Base-by-base conservation (phyloP, 2,797 vertebrate genomes). In the Mareca strepera region DNA sequence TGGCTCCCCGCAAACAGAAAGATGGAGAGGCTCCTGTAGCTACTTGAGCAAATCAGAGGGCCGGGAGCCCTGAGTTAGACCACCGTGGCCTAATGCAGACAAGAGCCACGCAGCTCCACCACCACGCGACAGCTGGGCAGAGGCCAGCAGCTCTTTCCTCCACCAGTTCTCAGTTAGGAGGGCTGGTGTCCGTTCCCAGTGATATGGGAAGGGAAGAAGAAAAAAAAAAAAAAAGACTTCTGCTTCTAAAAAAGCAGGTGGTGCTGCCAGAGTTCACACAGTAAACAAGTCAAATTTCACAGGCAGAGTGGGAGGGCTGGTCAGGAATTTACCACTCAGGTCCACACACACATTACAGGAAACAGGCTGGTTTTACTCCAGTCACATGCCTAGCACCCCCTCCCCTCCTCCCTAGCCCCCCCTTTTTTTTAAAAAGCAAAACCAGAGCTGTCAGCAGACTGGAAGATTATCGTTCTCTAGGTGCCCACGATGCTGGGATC, bases 401-500 rank as follows among this genome's bases (percentile, higher is more conserved):
- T 95, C 97, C 96, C 97, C 97, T 97, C 96, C 95, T 96, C 96
- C 97, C 94, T 84, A 77, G 70, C 95, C 56, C 85, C 70, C 93
- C 92, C 64, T 72, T 93, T 95, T 96, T 96, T 75, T 26, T 9
- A 14, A 25, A 25, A 97, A 97, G 96, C 95, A 96, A 97, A 94
- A 89, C 52, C 77, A 75, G 75, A 96, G 94, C 91, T 88, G 93
- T 96, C 94, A 82, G 93, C 84, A 90, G 83, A 90, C 80, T 58
- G 82, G 88, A 67, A 91, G 77, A 75, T 56, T 17, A 7, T 41
- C 9, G 31, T 67, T 86, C 72, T 92, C 96, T 99, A 99, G 97
- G 99, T 99, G 96, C 99, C 99, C 75, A 99, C 98, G 63, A 99
- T 98, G 37, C 96, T 98, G 9, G 99, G 99, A 97, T 99, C 98